phyloP scores from a whole-genome alignment of 2,888 invertebrate species.

The Calliopum simillimum region DNA sequence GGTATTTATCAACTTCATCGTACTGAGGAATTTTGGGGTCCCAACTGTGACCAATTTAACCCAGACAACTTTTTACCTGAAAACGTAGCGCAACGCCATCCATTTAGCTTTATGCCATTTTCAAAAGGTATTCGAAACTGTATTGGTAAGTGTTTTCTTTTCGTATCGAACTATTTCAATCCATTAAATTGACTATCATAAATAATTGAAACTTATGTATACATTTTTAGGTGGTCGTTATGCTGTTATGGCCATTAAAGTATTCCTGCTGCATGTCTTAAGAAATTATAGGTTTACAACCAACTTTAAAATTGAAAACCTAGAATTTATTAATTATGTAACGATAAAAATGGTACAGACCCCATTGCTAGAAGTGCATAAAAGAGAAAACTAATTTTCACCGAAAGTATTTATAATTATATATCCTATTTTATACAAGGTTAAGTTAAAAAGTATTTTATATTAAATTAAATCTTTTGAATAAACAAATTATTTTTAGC shows the following conservation, averaged over 20 bases:
- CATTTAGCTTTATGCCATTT: constrained; percentile 5
- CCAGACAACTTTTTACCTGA: constrained; percentile 9
- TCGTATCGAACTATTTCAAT: background rate
- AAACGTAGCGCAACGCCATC: background rate
- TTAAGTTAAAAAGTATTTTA: too few relatives aligned
- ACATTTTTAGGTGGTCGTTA: constrained; percentile 6
- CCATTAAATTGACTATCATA: background rate
- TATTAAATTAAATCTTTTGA: too few relatives aligned
- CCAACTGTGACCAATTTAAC: background rate
- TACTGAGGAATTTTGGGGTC: background rate
- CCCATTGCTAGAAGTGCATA: background rate
- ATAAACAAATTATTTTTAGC: too few relatives aligned
- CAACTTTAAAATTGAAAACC: background rate
- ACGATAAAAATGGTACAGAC: background rate
- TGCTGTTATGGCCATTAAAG: background rate
- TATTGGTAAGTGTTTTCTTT: constrained; percentile 5
- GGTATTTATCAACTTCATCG: constrained; percentile 2
- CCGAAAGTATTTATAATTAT: too few relatives aligned
- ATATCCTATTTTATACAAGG: too few relatives aligned
- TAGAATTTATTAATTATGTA: background rate
- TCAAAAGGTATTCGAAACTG: background rate
- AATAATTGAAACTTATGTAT: too few relatives aligned
- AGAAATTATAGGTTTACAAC: constrained; percentile 9
- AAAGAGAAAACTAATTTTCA: background rate
- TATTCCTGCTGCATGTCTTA: background rate